These are phyloP conservation scores for Zeugodacus cucurbitae DNA, from an alignment of 1,140 invertebrate species.

Conservation along the genomic window DNA sequence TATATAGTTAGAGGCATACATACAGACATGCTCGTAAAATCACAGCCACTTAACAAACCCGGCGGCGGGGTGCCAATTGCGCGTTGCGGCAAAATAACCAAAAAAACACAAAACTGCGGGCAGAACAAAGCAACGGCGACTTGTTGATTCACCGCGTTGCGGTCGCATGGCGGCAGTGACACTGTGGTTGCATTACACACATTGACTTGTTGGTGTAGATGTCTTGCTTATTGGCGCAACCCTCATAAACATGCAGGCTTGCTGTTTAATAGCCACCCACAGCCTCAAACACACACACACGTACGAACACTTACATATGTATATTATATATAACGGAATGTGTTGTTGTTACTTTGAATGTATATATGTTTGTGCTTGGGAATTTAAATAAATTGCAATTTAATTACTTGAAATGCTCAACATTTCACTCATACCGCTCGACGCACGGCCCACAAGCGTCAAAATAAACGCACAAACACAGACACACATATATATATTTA, in stretches of 20 bases:
- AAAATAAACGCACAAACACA: no score
- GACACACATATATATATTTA: no score
- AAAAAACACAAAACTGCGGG: background rate
- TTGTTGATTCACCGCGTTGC: conserved; percentile 15
- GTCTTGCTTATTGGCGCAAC: background rate
- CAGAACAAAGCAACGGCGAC: conserved; percentile 21
- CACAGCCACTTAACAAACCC: conserved; percentile 21
- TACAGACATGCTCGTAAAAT: background rate
- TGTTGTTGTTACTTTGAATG: background rate
- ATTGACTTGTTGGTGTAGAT: conserved; percentile 23
- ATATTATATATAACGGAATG: background rate
- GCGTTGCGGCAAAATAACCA: background rate
- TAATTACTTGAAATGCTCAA: conserved; percentile 18
- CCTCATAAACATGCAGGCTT: background rate
- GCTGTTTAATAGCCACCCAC: conserved; percentile 28
- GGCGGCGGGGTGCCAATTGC: conserved; percentile 15
- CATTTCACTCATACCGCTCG: background rate
- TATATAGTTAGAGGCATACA: background rate
- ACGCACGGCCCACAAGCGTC: background rate
- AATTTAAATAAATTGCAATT: conserved; percentile 44
- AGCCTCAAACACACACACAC: background rate
- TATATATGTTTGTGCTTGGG: background rate
- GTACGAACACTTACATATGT: background rate
- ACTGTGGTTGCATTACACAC: background rate
- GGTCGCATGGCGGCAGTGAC: background rate